Conservation (phyloP, 2,113 vertebrate genomes). For the Ciconia boyciana region DNA sequence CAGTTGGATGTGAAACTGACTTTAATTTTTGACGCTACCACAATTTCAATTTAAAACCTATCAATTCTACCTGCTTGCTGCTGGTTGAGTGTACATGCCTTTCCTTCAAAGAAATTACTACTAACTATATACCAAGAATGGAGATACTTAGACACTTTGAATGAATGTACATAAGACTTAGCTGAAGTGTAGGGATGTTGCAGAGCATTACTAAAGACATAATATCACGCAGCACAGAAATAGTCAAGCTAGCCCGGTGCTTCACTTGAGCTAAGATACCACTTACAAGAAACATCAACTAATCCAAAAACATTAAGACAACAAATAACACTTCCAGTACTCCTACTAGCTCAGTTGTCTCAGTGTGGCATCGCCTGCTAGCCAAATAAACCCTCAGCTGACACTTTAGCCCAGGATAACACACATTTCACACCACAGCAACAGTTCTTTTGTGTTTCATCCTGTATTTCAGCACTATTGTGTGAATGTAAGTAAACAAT, state of each 20-base stretch:
- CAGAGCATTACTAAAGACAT: neutral
- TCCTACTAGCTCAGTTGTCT: neutral
- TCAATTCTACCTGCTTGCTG: neutral
- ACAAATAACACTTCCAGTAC: neutral
- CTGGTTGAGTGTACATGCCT: neutral
- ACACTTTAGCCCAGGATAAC: neutral
- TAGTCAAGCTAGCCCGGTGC: neutral
- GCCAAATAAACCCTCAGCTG: neutral
- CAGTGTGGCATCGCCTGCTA: neutral
- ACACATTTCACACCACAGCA: neutral
- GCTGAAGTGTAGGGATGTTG: neutral
- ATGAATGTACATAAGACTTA: neutral
- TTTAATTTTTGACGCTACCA: neutral
- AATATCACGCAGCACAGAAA: neutral
- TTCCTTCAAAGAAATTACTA: neutral
- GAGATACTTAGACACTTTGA: neutral
- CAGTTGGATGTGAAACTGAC: neutral
- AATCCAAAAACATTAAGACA: neutral
- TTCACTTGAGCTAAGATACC: neutral
- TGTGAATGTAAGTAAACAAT: neutral
- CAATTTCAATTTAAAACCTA: neutral
- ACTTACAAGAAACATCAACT: neutral
- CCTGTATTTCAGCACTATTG: neutral
- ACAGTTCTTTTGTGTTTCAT: neutral
- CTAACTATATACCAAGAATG: neutral